Evolutionary conservation across 2,113 vertebrate species (phyloP).

Genomic region (Heteronetta atricapilla): DNA sequence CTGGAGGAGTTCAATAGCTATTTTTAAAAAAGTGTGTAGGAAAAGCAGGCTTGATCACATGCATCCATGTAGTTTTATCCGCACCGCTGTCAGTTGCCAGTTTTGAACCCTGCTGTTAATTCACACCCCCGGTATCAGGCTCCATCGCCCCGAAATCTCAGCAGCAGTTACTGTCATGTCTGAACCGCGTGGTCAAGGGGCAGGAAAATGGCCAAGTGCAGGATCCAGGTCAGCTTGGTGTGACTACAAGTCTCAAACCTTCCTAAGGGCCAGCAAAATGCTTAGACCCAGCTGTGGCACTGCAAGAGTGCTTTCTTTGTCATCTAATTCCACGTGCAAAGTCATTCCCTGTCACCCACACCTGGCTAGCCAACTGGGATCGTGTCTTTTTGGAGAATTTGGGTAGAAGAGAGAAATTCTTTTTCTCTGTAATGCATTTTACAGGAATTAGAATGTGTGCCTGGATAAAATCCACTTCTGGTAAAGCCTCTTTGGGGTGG

Average conservation of each 20-base stretch:
- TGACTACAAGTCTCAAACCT: background rate
- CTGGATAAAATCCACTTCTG: background rate
- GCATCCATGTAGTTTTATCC: background rate
- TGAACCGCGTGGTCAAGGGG: accelerated
- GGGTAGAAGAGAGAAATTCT: background rate
- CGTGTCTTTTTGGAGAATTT: background rate
- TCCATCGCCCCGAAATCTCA: background rate
- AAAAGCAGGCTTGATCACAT: background rate
- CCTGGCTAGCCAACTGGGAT: background rate
- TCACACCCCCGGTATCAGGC: accelerated
- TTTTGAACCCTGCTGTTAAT: background rate
- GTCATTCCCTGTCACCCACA: background rate
- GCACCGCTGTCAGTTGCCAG: accelerated
- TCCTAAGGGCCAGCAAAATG: background rate
- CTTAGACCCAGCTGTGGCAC: background rate
- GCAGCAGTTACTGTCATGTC: background rate
- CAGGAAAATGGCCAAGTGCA: background rate
- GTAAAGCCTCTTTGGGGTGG: background rate
- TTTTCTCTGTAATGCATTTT: background rate
- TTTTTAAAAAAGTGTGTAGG: background rate
- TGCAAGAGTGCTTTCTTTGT: background rate
- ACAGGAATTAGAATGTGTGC: background rate
- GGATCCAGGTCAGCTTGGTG: background rate
- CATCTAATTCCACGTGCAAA: background rate
- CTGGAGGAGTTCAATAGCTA: background rate